Conservation (phyloP, 2,888 invertebrate genomes). For the Nebria brevicollis region DNA sequence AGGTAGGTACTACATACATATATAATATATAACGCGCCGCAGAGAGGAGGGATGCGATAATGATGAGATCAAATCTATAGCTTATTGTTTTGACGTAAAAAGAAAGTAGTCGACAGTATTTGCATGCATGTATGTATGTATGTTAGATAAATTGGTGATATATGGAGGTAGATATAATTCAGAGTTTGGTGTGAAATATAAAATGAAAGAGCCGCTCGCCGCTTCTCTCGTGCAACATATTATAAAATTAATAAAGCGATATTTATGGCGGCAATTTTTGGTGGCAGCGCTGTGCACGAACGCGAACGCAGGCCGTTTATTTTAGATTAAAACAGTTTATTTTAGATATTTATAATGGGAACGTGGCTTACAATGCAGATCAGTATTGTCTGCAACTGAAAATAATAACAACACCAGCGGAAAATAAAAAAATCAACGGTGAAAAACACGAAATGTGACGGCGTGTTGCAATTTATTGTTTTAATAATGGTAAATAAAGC, state of each 20-base stretch:
- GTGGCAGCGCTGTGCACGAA: slow-evolving; percentile 54
- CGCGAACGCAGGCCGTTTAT: slow-evolving; percentile 61
- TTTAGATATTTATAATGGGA: slow-evolving; percentile 65
- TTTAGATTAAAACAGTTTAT: slow-evolving; percentile 66
- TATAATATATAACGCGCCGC: neutral
- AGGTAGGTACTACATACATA: neutral
- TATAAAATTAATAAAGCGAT: slow-evolving; percentile 65
- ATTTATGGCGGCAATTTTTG: slow-evolving; percentile 65
- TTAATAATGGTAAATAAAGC: slow-evolving; percentile 65
- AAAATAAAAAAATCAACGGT: neutral
- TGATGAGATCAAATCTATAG: too few relatives aligned
- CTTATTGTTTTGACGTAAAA: too few relatives aligned
- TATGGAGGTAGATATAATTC: neutral
- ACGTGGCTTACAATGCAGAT: slow-evolving; percentile 63
- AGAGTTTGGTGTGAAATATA: slow-evolving; percentile 51
- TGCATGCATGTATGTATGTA: too few relatives aligned
- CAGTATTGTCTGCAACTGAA: slow-evolving; percentile 60
- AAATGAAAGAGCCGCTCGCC: slow-evolving; percentile 55
- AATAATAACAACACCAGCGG: slow-evolving; percentile 57
- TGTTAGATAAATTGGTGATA: too few relatives aligned
- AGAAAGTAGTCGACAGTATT: too few relatives aligned
- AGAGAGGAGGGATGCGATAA: too few relatives aligned
- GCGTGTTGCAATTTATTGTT: slow-evolving; percentile 63
- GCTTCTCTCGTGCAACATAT: slow-evolving; percentile 56
- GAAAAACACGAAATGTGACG: slow-evolving; percentile 63